Evolutionary conservation across 2,888 invertebrate genomes (phyloP), one percentile per base, ranked within the genome.

Genomic region (Melanophora roralis): DNA sequence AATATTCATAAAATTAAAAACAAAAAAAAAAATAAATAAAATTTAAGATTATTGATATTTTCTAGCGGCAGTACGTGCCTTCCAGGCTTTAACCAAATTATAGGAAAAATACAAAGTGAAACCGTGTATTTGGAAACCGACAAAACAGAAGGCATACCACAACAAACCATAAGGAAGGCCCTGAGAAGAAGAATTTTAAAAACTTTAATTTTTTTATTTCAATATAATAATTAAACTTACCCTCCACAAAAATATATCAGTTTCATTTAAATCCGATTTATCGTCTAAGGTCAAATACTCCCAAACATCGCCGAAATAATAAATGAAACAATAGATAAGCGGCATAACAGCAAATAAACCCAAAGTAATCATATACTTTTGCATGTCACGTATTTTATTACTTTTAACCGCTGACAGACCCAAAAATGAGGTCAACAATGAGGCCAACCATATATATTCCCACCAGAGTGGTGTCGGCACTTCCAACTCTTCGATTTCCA

Each of bases 371-470:
- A 97, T 93, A 87, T 96, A 97, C 84, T 94, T 93, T 84, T 94
- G 92, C 90, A 97, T 92, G 55, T 94, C 93, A 72, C 92, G 92
- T 65, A 95, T 92, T 86, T 94, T 94, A 91, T 98, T 98, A 83
- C 93, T 94, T 85, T 96, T 94, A 83, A 96, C 93, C 43, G 98
- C 96, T 36, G 96, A 93, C 65, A 98, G 91, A 5, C 96, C 98
- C 74, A 97, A 91, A 89, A 97, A 94, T 12, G 96, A 95, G 43
- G 96, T 92, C 36, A 96, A 89, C 73, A 97, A 91, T 84, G 97
- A 97, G 21, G 94, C 90, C 83, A 96, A 94, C 98, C 98, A 98
- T 85, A 95, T 92, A 89, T 97, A 98, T 90, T 98, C 98, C 98
- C 98, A 98, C 88, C 88, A 88, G 81, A 90, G 91, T 87, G 90